Evolutionary conservation across 2,797 vertebrate genomes (phyloP).

Genomic region (Vireo griseus): DNA sequence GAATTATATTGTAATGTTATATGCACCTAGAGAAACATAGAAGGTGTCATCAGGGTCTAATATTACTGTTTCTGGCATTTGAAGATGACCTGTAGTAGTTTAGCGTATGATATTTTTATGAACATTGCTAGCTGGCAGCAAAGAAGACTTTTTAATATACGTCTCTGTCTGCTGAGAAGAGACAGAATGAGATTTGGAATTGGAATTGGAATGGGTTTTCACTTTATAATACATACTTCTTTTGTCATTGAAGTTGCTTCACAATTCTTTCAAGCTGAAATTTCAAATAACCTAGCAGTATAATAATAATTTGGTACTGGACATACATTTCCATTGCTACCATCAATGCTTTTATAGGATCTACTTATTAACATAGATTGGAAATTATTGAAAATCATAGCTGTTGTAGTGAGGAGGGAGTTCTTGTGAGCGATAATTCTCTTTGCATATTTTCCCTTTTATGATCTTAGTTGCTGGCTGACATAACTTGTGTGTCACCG

Average conservation of each 20-base stretch:
- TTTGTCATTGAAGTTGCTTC: not conserved
- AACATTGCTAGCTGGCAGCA: not conserved
- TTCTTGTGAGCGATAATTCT: not conserved
- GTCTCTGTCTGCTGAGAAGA: not conserved
- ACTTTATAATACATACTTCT: not conserved
- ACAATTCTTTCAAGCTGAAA: not conserved
- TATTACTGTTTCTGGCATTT: not conserved
- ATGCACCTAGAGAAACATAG: not conserved
- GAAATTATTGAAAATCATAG: not conserved
- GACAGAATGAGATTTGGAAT: too few species aligned
- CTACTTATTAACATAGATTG: not conserved
- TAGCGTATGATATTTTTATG: not conserved
- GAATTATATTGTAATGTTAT: not conserved
- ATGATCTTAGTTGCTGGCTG: not conserved
- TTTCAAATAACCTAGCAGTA: not conserved
- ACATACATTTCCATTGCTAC: not conserved
- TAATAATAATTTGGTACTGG: not conserved
- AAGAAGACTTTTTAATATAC: not conserved
- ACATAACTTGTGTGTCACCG: not conserved
- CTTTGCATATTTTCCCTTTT: not conserved
- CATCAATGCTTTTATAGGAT: not conserved
- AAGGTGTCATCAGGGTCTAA: not conserved
- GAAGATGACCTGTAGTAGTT: not conserved
- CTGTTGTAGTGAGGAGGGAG: not conserved
- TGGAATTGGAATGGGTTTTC: not conserved